These are phyloP conservation scores for Laterallus jamaicensis DNA, from an alignment of 2,113 vertebrate species.

Conservation along the genomic window DNA sequence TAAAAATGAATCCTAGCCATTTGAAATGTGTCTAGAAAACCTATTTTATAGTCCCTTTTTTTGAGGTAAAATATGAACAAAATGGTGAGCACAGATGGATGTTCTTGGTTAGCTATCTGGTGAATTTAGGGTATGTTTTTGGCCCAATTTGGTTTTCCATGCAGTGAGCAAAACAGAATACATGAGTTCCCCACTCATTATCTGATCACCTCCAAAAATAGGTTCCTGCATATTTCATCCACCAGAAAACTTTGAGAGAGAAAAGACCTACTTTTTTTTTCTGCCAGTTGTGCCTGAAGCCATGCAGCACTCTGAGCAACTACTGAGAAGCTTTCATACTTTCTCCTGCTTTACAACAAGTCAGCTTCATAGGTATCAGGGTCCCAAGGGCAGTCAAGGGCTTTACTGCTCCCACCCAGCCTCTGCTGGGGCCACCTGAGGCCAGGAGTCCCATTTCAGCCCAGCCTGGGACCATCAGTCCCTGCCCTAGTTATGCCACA, in stretches of 20 bases:
- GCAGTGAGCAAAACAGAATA: not conserved
- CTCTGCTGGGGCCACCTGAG: not conserved
- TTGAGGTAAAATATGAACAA: not conserved
- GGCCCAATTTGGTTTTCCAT: not conserved
- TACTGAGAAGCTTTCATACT: not conserved
- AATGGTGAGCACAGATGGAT: not conserved
- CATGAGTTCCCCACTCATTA: not conserved
- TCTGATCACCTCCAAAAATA: conserved; percentile 2
- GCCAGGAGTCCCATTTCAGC: not conserved
- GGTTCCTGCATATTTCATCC: conserved; percentile 7
- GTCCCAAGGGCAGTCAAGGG: not conserved
- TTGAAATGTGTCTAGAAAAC: not conserved
- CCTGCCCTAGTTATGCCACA: not conserved
- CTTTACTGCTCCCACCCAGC: not conserved
- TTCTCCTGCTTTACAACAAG: not conserved
- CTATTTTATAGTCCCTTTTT: not conserved
- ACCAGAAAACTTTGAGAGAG: not conserved
- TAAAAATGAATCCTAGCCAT: not conserved
- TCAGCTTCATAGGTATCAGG: not conserved
- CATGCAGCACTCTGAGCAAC: not conserved
- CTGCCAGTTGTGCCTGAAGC: conserved; percentile 20
- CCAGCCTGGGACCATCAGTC: rapidly evolving
- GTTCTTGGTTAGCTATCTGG: not conserved
- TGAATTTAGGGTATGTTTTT: not conserved
- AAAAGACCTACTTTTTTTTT: not conserved